Conservation (phyloP, 2,888 invertebrate species). For the Empis stercorea region DNA sequence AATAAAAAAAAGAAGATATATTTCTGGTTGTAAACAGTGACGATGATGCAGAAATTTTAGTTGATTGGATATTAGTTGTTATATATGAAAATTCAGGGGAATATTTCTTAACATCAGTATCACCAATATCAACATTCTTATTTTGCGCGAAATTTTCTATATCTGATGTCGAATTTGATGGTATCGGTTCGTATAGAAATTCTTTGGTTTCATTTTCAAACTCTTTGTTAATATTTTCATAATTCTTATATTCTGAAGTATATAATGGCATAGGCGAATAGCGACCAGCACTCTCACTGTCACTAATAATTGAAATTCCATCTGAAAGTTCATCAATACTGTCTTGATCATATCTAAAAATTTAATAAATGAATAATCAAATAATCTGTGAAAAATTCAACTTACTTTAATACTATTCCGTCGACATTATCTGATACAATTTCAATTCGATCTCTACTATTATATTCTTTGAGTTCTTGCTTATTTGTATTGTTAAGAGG, state of each 20-base stretch:
- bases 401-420: neutral
- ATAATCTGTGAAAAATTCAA: neutral
- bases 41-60: too few relatives aligned
- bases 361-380: constrained; percentile 35
- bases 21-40: constrained; percentile 6
- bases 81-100: too few relatives aligned
- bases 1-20: constrained; percentile 23
- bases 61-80: too few relatives aligned
- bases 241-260: neutral
- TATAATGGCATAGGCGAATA: constrained; percentile 19
- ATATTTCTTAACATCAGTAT: too few relatives aligned
- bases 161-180: constrained; percentile 3
- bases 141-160: neutral
- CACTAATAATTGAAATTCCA: constrained; percentile 34
- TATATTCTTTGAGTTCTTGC: neutral
- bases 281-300: constrained; percentile 29
- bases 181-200: neutral
- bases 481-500: neutral
- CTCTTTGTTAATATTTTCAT: neutral
- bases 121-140: neutral
- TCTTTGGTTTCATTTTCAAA: too few relatives aligned
- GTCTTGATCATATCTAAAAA: neutral
- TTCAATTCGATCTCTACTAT: neutral
- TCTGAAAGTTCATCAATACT: constrained; percentile 30
- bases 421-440: neutral